phyloP scores from a whole-genome alignment of 2,888 invertebrate species.

The Diarsia dahlii region DNA sequence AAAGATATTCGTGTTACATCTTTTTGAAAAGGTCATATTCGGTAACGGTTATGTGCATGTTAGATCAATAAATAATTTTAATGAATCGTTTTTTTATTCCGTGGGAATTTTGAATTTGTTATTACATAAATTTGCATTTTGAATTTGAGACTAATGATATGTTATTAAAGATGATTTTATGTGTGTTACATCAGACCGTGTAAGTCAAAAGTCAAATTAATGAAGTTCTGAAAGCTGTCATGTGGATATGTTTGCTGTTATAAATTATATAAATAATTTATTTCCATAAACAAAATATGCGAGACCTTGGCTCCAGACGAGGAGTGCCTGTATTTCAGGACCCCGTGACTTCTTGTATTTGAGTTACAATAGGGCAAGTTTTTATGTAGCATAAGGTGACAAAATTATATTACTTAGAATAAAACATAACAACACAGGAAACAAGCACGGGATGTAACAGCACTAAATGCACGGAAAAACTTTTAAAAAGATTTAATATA shows the following conservation, averaged over 20 bases:
- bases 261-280: background rate
- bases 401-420: too few species aligned
- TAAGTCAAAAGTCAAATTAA: background rate
- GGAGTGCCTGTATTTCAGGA: too few species aligned
- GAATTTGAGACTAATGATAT: slow-evolving; percentile 5
- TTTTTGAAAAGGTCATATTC: slow-evolving; percentile 35
- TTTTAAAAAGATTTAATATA: too few species aligned
- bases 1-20: slow-evolving; percentile 21
- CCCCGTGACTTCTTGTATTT: too few species aligned
- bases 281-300: too few species aligned
- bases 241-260: background rate
- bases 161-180: slow-evolving; percentile 19
- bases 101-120: slow-evolving; percentile 21
- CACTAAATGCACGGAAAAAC: too few species aligned
- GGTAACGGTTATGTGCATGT: background rate
- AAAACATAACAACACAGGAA: too few species aligned
- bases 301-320: too few species aligned
- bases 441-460: too few species aligned
- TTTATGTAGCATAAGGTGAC: too few species aligned
- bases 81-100: slow-evolving; percentile 18
- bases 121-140: slow-evolving; percentile 4
- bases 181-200: slow-evolving; percentile 8
- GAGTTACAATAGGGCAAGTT: too few species aligned
- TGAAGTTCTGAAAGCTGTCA: background rate
- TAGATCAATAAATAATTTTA: slow-evolving; percentile 15